Evolutionary conservation across 2,888 invertebrate genomes (phyloP).

Genomic region (Amphipyra berbera): DNA sequence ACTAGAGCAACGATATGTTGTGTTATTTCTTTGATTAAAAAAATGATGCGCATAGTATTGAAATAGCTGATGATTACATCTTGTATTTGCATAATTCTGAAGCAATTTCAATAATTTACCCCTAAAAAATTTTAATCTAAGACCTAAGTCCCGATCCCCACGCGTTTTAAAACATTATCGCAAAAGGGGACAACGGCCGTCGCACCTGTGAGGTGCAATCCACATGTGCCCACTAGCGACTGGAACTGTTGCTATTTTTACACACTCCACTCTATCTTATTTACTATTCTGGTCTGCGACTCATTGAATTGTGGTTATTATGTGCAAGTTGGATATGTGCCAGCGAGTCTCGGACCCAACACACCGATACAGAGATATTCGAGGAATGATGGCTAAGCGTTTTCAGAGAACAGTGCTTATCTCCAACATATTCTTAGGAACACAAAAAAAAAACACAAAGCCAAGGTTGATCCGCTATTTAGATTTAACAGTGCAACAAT

Average conservation of each 20-base stretch:
- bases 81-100: neutral
- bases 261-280: conserved; percentile 88
- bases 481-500: conserved; percentile 42
- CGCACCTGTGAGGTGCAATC: conserved; percentile 87
- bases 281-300: conserved; percentile 90
- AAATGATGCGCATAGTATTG: conserved; percentile 21
- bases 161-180: conserved; percentile 49
- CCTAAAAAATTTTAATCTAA: neutral
- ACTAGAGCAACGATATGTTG: conserved; percentile 62
- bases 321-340: conserved; percentile 89
- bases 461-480: conserved; percentile 70
- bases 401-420: conserved; percentile 75
- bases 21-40: conserved; percentile 48
- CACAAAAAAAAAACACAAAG: conserved; percentile 69
- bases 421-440: conserved; percentile 62
- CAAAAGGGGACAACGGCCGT: conserved; percentile 80
- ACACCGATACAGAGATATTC: conserved; percentile 86
- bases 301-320: conserved; percentile 90
- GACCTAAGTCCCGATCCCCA: conserved; percentile 9
- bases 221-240: conserved; percentile 82
- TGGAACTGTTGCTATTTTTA: conserved; percentile 88
- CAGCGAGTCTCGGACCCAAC: conserved; percentile 83
- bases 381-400: conserved; percentile 81
- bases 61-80: conserved; percentile 19
- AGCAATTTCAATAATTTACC: neutral